phyloP scores from a whole-genome alignment of 2,113 vertebrate genomes.

The Burhinus oedicnemus region DNA sequence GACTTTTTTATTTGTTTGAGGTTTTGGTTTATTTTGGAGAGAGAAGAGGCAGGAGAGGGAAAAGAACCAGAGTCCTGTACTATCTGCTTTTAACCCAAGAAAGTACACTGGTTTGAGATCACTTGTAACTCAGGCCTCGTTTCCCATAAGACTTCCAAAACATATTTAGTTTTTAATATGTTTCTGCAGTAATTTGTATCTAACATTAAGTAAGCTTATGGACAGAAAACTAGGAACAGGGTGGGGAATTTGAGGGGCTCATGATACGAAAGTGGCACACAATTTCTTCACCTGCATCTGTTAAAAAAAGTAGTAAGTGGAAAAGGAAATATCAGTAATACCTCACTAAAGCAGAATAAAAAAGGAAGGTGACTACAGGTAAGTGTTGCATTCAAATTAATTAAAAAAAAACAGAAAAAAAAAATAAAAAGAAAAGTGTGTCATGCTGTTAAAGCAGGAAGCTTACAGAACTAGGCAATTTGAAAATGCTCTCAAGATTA shows the following conservation, averaged over 20 bases:
- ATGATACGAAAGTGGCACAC: neutral
- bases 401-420: neutral
- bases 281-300: neutral
- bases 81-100: neutral
- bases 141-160: neutral
- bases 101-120: neutral
- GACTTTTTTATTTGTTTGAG: fast-evolving
- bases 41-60: neutral
- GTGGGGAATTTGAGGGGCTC: neutral
- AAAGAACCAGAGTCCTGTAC: neutral
- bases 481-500: neutral
- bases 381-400: neutral
- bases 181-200: neutral
- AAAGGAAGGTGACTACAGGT: neutral
- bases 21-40: neutral
- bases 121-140: neutral
- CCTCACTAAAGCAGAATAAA: neutral
- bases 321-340: neutral
- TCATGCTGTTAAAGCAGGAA: neutral
- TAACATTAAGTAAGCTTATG: neutral
- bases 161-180: neutral
- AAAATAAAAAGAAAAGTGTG: neutral
- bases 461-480: neutral
- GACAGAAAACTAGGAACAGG: neutral
- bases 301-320: neutral